Evolutionary conservation across 2,797 vertebrate genomes (phyloP).

Genomic region (Argentina silus): DNA sequence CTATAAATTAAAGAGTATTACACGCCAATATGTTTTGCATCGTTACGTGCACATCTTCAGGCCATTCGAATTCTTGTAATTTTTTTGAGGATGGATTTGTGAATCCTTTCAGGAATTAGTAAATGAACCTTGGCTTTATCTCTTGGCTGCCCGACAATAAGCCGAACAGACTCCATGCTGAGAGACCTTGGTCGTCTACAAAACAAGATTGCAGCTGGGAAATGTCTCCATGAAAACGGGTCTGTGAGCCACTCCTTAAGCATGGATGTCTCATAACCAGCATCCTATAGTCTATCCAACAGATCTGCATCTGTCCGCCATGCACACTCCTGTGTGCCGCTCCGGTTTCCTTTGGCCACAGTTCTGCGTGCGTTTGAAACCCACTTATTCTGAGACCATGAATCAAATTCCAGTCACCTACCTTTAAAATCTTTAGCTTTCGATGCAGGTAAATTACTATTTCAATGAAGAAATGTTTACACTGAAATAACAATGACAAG

Average conservation of each 20-base stretch:
- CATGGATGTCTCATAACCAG: neutral
- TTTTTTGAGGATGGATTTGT: conserved; percentile 44
- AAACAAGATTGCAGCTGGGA: conserved; percentile 75
- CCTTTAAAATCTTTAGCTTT: too few species aligned
- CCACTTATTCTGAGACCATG: too few species aligned
- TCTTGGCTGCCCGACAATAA: conserved; percentile 42
- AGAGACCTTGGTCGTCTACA: conserved; percentile 76
- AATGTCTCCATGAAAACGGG: conserved; percentile 37
- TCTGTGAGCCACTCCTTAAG: conserved; percentile 9
- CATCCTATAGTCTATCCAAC: neutral
- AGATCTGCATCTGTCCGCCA: neutral
- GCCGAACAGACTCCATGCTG: conserved; percentile 15
- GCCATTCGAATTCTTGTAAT: conserved; percentile 33
- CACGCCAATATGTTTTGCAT: conserved; percentile 27
- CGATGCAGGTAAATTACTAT: too few species aligned
- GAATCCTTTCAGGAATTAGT: conserved; percentile 23
- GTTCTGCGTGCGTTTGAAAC: too few species aligned
- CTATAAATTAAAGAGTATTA: neutral
- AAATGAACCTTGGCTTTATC: conserved; percentile 63
- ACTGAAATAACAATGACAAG: too few species aligned
- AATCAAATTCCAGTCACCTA: too few species aligned
- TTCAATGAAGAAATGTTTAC: too few species aligned
- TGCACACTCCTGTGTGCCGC: too few species aligned
- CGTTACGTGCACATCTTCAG: conserved; percentile 22
- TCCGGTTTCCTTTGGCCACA: too few species aligned